phyloP scores from a whole-genome alignment of 92 coral and sea anemone species.

The Palythoa heliodiscus region DNA sequence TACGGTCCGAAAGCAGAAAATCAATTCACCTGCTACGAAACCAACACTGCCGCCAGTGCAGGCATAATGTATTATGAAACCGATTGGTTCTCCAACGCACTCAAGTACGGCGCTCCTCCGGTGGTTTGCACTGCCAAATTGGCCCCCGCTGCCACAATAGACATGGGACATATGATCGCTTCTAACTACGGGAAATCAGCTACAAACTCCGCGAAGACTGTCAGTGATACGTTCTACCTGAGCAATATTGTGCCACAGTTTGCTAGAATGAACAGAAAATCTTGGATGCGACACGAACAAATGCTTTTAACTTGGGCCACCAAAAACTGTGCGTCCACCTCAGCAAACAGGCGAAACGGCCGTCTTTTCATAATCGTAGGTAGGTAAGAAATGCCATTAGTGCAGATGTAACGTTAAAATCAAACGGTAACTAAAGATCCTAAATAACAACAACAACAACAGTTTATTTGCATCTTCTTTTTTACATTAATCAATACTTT shows the following conservation, averaged over 20 bases:
- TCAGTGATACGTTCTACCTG: not conserved
- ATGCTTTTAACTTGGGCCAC: not conserved
- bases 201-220: not conserved
- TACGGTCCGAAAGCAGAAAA: constrained; percentile 13
- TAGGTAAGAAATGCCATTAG: too few relatives aligned
- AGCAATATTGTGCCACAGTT: not conserved
- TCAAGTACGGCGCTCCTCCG: not conserved
- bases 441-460: too few relatives aligned
- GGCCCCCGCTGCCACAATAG: not conserved
- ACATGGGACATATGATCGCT: constrained; percentile 19
- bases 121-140: not conserved
- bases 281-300: not conserved
- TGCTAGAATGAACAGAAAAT: not conserved
- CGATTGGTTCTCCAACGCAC: not conserved
- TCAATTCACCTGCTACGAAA: constrained; percentile 12
- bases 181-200: constrained; percentile 19
- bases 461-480: too few relatives aligned
- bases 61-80: not conserved
- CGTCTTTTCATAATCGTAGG: not conserved
- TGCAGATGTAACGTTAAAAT: too few relatives aligned
- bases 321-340: not conserved
- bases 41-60: not conserved
- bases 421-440: too few relatives aligned
- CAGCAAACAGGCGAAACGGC: not conserved
- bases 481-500: too few relatives aligned